Evolutionary conservation across 30 jellyfish, hydroid and myxozoan genomes (phyloP), one percentile per base, ranked within the genome.

Genomic region (Clytia hemisphaerica): DNA sequence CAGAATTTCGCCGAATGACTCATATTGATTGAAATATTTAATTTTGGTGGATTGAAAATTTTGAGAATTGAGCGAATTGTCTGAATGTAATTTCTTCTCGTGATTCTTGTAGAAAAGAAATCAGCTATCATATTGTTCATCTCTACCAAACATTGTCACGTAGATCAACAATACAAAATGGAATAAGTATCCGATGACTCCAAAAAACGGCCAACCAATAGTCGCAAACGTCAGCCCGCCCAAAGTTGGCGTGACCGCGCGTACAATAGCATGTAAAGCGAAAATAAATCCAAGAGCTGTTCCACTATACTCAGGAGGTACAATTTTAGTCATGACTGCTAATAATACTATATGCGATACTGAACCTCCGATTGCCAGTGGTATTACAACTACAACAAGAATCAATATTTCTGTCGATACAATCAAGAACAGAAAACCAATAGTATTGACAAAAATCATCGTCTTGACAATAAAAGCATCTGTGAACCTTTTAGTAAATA

Each of bases 201-300:
- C 81, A 45, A 69, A 42, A 22, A 69, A 45, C 22, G 81, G 81
- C 81, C 81, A 69, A 7, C 81, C 81, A 49, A 53, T 35, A 9
- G 27, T 29, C 30, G 81, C 49, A 45, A 69, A 69, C 27, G 49
- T 21, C 33, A 69, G 26, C 3, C 81, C 81, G 30, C 81, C 81
- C 16, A 49, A n/a, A 4, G 81, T 69, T 3, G 81, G 81, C 24
- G 81, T 75, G 49, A 69, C 49, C 2, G 81, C 46, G 29, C 81
- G 81, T 26, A 69, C 59, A 22, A 69, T 33, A 33, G 81, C 81
- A 48, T 69, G 81, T 10, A 46, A 69, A 19, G 81, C 58, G 27
- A 69, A 29, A 30, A 75, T 69, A 6, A 69, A 45, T 2, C 81
- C 81, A 32, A 69, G 37, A 4, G 81, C 81, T 3, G 81, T 21